Evolutionary conservation across 2,888 invertebrate species (phyloP).

Genomic region (Bombylius discolor): DNA sequence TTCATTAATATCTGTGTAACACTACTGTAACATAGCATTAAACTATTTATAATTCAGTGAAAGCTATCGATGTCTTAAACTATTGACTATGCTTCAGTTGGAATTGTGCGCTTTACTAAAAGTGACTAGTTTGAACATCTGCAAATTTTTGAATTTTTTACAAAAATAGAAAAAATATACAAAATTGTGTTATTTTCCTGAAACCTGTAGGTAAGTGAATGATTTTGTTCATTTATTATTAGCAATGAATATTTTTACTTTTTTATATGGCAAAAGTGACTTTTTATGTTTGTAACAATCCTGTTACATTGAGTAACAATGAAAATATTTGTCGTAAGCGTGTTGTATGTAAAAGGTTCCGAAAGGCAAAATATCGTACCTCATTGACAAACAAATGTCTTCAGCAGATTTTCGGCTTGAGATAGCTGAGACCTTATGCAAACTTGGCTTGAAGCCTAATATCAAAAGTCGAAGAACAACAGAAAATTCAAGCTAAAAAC

Average conservation of each 20-base stretch:
- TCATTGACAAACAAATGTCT: conserved; percentile 3
- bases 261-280: not conserved
- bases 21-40: no score
- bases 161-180: not conserved
- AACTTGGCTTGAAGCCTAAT: not conserved
- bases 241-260: not conserved
- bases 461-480: conserved; percentile 3
- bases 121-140: no score
- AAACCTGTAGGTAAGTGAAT: not conserved
- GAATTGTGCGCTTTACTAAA: no score
- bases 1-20: not conserved
- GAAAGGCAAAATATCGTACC: not conserved
- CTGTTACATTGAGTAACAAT: not conserved
- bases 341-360: not conserved
- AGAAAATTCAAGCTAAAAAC: conserved; percentile 8
- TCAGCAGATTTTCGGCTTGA: conserved; percentile 10
- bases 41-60: no score
- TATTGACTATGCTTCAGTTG: no score
- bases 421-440: not conserved
- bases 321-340: not conserved
- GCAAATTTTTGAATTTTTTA: no score
- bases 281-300: conserved; percentile 1
- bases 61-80: no score
- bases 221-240: not conserved
- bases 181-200: not conserved